Evolutionary conservation across 2,113 vertebrate species (phyloP), one percentile per base, ranked within the genome.

Genomic region (Pedionomus torquatus): DNA sequence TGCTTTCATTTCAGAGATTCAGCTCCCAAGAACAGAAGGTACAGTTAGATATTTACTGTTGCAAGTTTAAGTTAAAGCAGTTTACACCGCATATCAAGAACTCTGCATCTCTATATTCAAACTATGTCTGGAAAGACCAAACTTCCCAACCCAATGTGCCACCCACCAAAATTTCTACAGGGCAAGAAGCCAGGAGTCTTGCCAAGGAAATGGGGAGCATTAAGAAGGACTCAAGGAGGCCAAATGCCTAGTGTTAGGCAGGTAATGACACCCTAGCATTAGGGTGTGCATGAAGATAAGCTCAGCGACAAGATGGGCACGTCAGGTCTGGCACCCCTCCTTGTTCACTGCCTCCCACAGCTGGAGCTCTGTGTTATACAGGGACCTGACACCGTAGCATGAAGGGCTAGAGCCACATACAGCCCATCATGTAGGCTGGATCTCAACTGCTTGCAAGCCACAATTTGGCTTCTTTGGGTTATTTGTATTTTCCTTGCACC

Each of bases 301-400:
- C 25, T 52, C 71, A 72, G 17, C 0, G 8, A 60, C 0, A 2
- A 86, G 20, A 52, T 55, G 44, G 31, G 5, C 23, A 52, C 0
- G 0, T 24, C 86, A 77, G 44, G 44, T 74, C 19, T 68, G 89
- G 49, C 49, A 81, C 13, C 43, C 25, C 24, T 88, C 26, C 48
- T 87, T 9, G 0, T 19, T 58, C n/a, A 31, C 13, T 25, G 64
- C 39, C 37, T 74, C 44, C 19, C 21, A 21, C 20, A n/a, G 24
- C 25, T 4, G 1, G 10, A 18, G n/a, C 41, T 26, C 57, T 14
- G 48, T 16, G 18, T 61, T 43, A 30, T 28, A 37, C 1, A 7
- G 11, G 1, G 35, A 93, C 33, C 39, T 31, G 37, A 54, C 10
- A n/a, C 37, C 24, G 35, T 20, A 60, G 48, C 24, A 10, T 87